phyloP scores from a whole-genome alignment of 2,888 invertebrate genomes.

The Cancer borealis region DNA sequence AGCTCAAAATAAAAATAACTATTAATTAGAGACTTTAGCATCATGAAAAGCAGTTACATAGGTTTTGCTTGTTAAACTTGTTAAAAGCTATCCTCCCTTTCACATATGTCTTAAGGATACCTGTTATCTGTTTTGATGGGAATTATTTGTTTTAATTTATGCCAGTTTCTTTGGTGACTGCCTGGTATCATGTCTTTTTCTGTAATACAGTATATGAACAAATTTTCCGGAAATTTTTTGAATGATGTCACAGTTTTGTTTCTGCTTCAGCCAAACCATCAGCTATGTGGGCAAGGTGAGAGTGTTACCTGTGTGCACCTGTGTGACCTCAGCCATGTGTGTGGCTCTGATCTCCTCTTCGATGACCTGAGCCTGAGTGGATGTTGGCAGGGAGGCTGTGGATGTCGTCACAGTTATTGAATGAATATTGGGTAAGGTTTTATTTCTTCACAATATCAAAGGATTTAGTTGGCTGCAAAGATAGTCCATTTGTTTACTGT shows the following conservation, averaged over 20 bases:
- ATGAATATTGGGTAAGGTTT: neutral
- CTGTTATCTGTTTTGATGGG: neutral
- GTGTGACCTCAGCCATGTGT: constrained; percentile 69
- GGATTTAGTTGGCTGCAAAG: neutral
- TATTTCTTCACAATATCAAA: constrained; percentile 28
- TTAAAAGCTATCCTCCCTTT: neutral
- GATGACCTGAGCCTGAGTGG: constrained; percentile 58
- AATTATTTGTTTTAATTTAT: neutral
- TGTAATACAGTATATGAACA: neutral
- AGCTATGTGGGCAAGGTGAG: neutral
- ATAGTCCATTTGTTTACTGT: neutral
- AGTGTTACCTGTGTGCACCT: constrained; percentile 71
- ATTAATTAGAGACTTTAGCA: neutral
- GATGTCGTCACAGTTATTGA: constrained; percentile 47
- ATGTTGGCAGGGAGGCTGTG: constrained; percentile 66
- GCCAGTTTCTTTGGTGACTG: neutral
- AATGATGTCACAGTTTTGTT: neutral
- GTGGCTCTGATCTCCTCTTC: constrained; percentile 61
- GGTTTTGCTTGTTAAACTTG: constrained; percentile 1
- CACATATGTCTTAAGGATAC: constrained; percentile 1
- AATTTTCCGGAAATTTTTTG: neutral
- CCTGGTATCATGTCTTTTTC: neutral
- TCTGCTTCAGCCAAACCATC: neutral
- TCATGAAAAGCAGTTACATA: neutral
- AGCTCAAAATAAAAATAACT: neutral